Evolutionary conservation across 2,113 vertebrate species (phyloP), one percentile per base, ranked within the genome.

Genomic region (Corydoras sp.): DNA sequence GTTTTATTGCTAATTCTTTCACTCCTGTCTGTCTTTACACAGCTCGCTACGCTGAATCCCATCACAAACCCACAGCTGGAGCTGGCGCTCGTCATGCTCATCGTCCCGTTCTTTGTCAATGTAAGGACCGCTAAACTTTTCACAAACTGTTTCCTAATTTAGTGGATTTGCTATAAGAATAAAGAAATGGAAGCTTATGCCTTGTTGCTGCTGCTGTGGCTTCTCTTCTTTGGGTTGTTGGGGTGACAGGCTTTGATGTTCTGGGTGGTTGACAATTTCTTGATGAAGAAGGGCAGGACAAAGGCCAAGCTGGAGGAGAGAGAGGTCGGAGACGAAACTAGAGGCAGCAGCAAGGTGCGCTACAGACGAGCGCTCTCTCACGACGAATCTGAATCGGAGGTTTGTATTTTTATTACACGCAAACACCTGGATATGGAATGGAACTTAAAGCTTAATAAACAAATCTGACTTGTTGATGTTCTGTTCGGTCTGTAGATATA

Each of bases 181-280:
- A 24, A 24, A 24, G 18, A 24, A 24, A 24, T 24, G 18, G 18
- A 24, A 24, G 18, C 18, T 24, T 24, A 24, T 24, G 18, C 18
- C 18, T 24, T 1, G 18, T 24, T 24, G 18, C 18, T 24, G 18
- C 1, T 24, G 18, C 2, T 43, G 35, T 5, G 7, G 35, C 35
- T 24, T 1, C 18, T 24, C 18, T 24, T 24, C 18, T 24, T 24
- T 24, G 18, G 18, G 18, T 24, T 24, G 18, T 24, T 24, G 18
- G 18, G 18, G 18, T 24, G 18, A 24, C 81, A 98, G 96, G 93
- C 94, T 2, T 87, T 98, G 60, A 98, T 97, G 95, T 98, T 99
- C 83, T 99, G 97, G 97, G 95, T 98, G 71, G 95, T 98, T 60
- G 97, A 98, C 88, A 98, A 99, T 81, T 99, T 99, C 81, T 89